Evolutionary conservation across 2,113 vertebrate species (phyloP).

Genomic region (Bos taurus): ARS-UCD2.0 NC_037333.1:115633001-115633500

Average conservation of each 20-base stretch:
- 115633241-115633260: fast-evolving
- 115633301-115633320: background rate
- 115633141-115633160: background rate
- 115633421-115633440: background rate
- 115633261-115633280: background rate
- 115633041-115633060: background rate
- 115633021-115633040: background rate
- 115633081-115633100: background rate
- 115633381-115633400: background rate
- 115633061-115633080: background rate
- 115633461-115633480: background rate
- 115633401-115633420: background rate
- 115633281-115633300: background rate
- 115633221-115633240: background rate
- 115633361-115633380: background rate
- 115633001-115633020: background rate
- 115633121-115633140: background rate
- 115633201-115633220: background rate
- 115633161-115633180: background rate
- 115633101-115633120: background rate
- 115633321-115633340: background rate
- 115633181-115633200: background rate
- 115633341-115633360: background rate
- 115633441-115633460: background rate
- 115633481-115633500: background rate